Evolutionary conservation across 2,113 vertebrate species (phyloP), one percentile per base, ranked within the genome.

Genomic region (Psilopogon haemacephalus): DNA sequence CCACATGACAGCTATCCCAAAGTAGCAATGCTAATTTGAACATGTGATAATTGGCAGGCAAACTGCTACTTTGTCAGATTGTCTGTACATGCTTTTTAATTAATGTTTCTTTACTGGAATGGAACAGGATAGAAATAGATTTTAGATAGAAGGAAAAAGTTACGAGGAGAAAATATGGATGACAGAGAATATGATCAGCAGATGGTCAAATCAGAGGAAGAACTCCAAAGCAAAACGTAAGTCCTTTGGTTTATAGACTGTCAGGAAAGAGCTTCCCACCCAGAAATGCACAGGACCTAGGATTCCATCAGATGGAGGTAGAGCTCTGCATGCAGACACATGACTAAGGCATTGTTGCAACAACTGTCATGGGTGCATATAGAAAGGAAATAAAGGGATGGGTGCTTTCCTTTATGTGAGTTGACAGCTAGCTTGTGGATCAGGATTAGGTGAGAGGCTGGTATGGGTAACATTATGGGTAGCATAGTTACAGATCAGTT

Each of bases 201-300:
- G 88, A 91, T 94, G 86, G 88, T 72, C 62, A 75, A 35, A 92
- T 88, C 35, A 50, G 67, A 65, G 70, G 58, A 78, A 81, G 42
- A 88, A 65, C 44, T 88, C 77, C 48, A 71, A 86, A 93, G 69
- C 32, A 92, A 92, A 93, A 79, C 74, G 75, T 87, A 82, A 90
- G 88, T 96, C 62, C 92, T 90, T n/a, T 44, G 32, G n/a, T 72
- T 96, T 91, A 85, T 82, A 82, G 87, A 82, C 35, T 91, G 73
- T 72, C 67, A 69, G 78, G 50, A 40, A 79, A 89, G 55, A 91
- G 50, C 54, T 89, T 67, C 67, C 35, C 69, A 24, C 78, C 69
- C 32, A 60, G 62, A 42, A 38, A 58, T 68, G 30, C 37, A 27
- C 35, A 32, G 48, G 54, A 35, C 21, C 21, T 56, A 23, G 68